Percentiles rank a stretch among this genome's conserved stretches.
These are phyloP conservation scores for Cromileptes altivelis DNA, from an alignment of 2,113 vertebrate genomes.

Conservation along the genomic window DNA sequence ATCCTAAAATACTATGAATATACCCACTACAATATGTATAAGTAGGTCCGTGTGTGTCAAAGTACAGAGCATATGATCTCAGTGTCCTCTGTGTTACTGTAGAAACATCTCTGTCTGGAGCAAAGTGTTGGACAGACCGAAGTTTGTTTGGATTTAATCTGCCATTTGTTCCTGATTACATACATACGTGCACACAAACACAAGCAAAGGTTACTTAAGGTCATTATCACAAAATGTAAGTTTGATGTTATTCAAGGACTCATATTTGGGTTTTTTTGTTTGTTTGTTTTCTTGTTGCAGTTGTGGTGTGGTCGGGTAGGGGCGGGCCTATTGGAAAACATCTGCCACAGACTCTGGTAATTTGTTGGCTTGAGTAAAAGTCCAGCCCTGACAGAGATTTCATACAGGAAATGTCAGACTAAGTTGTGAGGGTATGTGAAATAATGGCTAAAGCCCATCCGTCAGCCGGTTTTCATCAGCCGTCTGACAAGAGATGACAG, in stretches of 20 bases:
- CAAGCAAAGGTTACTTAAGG: not conserved
- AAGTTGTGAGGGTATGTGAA: conserved; percentile 16
- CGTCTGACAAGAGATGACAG: conserved; percentile 39
- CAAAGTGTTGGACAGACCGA: not conserved
- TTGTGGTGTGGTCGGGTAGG: not conserved
- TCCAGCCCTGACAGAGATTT: conserved; percentile 48
- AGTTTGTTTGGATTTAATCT: not conserved
- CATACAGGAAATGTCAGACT: conserved; percentile 50
- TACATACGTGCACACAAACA: not conserved
- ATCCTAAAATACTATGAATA: no score
- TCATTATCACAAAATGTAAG: not conserved
- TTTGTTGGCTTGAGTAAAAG: conserved; percentile 28
- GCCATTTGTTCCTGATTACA: not conserved
- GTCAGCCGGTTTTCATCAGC: conserved; percentile 48
- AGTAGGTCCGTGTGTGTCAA: no score
- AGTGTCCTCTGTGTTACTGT: no score
- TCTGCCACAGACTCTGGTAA: not conserved
- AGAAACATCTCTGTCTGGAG: not conserved
- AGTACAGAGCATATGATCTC: no score
- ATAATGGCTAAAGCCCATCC: conserved; percentile 35
- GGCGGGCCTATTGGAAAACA: conserved; percentile 4
- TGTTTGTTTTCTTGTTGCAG: not conserved
- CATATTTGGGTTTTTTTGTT: no score
- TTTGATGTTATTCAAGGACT: not conserved
- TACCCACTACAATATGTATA: no score